Base-by-base conservation (phyloP, 2,113 vertebrate genomes). In the Cairina moschata region DNA sequence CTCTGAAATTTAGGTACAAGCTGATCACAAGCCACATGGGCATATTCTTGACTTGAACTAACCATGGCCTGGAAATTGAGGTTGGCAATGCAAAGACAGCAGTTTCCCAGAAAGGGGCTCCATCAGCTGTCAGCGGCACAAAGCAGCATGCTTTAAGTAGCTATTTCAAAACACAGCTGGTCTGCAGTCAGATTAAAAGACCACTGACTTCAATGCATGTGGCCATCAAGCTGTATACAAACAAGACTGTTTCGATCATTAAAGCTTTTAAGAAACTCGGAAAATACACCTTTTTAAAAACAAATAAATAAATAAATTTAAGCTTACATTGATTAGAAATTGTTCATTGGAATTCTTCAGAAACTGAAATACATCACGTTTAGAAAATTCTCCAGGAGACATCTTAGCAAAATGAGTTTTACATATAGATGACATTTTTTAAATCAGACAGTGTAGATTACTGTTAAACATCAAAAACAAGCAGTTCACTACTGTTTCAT, bases 141-240 rank as follows among this genome's bases (percentile, higher is more conserved):
- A 25, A 0, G 0, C 12, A 10, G 10, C 4, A 3, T 18, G 26
- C 26, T 73, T 23, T 34, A 17, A 28, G 21, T 11, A 10, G 11
- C 22, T 56, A 11, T 48, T 66, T 42, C n/a, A 56, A 48, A 72
- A 38, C 4, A 32, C 26, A 25, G 50, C 25, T 36, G 54, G 55
- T n/a, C 48, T 79, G 28, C 48, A 50, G 34, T 8, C 20, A 69
- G 36, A 54, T 28, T 54, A 32, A 31, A n/a, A 74, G 12, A 20
- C 21, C 34, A 48, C 32, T n/a, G 68, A 55, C n/a, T 58, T 76
- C 25, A 32, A 60, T 5, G 28, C 17, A 9, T 11, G 9, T 14
- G 2, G 29, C 8, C 18, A 26, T 50, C 6, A 34, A 21, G 17
- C 11, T 14, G 8, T 29, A 38, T 7, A 54, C 16, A 71, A 66